Evolutionary conservation across 2,113 vertebrate species (phyloP), one percentile per base, ranked within the genome.

Genomic region (Ariopsis seemanni): DNA sequence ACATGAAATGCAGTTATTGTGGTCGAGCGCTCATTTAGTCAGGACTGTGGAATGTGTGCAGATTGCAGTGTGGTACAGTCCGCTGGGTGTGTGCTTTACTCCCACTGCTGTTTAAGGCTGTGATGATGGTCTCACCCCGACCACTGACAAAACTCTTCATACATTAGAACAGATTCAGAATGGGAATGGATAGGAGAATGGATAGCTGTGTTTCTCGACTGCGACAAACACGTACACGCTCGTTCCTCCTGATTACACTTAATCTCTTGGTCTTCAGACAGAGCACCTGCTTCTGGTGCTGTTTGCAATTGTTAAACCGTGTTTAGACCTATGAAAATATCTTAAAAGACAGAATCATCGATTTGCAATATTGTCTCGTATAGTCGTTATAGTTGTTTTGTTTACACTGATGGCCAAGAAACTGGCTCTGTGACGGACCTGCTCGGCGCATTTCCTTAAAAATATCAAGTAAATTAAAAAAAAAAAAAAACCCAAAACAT

Each of bases 81-180:
- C 12, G 9, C 55, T 88, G 86, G 71, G 86, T 57, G 86, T 86
- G 42, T 52, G 86, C 88, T 82, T 86, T 83, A 87, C 87, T 83
- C 83, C 55, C 82, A 77, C 71, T 78, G 17, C 11, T 81, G 75
- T 63, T 67, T 25, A 60, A 30, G 25, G n/a, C 6, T 85, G 88
- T 83, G 7, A 81, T 92, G 87, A 85, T 91, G 22, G 86, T 79
- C 30, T 18, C 72, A 25, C 78, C 20, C 63, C 60, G 12, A 5
- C n/a, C 25, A 60, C 57, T 30, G 65, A 82, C 78, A 22, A 20
- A 69, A 71, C 5, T 4, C n/a, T 78, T 55, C 10, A 83, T 52
- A 83, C 80, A 62, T 30, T 12, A 57, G 74, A 20, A 30, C 53
- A 42, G 42, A 42, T 42, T 42, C 42, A 42, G 42, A 42, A 42